Base-by-base conservation (phyloP, 2,797 vertebrate species). In the Bryconaethiops microstoma region DNA sequence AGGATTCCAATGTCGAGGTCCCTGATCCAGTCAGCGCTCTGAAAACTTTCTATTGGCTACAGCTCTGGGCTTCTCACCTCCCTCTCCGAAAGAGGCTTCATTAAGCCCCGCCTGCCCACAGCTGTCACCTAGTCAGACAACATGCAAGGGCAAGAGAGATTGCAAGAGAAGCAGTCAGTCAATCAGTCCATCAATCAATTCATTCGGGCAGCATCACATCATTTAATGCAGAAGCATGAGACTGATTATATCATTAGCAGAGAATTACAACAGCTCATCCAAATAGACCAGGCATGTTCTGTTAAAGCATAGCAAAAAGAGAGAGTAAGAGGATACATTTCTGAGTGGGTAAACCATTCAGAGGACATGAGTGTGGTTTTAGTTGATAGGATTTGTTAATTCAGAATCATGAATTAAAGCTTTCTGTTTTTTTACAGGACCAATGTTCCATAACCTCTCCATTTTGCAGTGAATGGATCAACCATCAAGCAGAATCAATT, bases 51-150 rank as follows among this genome's bases (percentile, higher is more conserved):
- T 81, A 74, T 72, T 80, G 45, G 76, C 21, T 83, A 77, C 82
- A 81, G 83, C 82, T 87, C 70, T 81, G 85, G 83, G 86, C 80
- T 84, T 90, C 89, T 93, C 92, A 92, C 88, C 88, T 95, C 95
- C 94, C 94, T 92, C 88, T 90, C 86, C 84, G 88, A 87, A 82
- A 93, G 90, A 91, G 89, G 85, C 85, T 93, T 91, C 94, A 95
- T 91, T 82, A 88, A 90, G 91, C 95, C 90, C 89, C 88, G 86
- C 89, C 86, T 88, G 84, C 86, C 85, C 92, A 93, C 94, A 96
- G 95, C 94, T 92, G 93, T 96, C 95, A 96, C 95, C 95, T 96
- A 95, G 94, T 93, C 92, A 93, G 91, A 94, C 90, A 94, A 95
- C 93, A 93, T 95, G 93, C 93, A 95, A 91, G 81, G 82, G 91